phyloP scores from a whole-genome alignment of 2,888 invertebrate genomes.

The Cataglyphis livida region DNA sequence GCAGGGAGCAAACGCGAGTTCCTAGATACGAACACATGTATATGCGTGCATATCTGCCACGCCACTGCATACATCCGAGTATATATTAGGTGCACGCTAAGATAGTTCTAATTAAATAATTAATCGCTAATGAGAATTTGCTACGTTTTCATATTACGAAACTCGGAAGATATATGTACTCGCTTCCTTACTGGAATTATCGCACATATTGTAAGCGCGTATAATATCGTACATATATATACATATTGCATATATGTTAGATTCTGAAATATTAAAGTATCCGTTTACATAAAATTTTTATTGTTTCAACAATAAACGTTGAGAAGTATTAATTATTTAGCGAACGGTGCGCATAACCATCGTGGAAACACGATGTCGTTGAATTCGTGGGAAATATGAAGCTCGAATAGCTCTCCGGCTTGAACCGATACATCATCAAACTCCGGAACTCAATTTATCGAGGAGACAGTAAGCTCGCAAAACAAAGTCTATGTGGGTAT shows the following conservation, averaged over 20 bases:
- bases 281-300: not conserved
- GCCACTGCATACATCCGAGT: constrained; percentile 28
- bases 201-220: not conserved
- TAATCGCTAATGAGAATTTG: constrained; percentile 55
- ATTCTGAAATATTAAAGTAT: constrained; percentile 6
- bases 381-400: constrained; percentile 41
- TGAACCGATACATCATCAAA: constrained; percentile 55
- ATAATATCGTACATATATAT: not conserved
- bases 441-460: constrained; percentile 68
- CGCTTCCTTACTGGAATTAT: constrained; percentile 4
- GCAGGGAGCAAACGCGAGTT: constrained; percentile 57
- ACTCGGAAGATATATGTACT: not conserved
- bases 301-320: constrained; percentile 26
- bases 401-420: constrained; percentile 21
- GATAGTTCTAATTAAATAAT: constrained; percentile 62
- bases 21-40: constrained; percentile 55
- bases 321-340: constrained; percentile 19
- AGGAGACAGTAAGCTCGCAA: constrained; percentile 68
- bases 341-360: constrained; percentile 13
- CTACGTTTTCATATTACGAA: constrained; percentile 37
- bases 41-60: constrained; percentile 13
- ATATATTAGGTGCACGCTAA: not conserved
- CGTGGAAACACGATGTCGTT: constrained; percentile 13
- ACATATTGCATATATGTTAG: not conserved
- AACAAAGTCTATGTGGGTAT: constrained; percentile 68